A percentile compares a stretch with the other conserved stretches of the same genome.
Evolutionary conservation across 2,888 invertebrate species (phyloP).

Genomic region (Polydrusus cervinus): DNA sequence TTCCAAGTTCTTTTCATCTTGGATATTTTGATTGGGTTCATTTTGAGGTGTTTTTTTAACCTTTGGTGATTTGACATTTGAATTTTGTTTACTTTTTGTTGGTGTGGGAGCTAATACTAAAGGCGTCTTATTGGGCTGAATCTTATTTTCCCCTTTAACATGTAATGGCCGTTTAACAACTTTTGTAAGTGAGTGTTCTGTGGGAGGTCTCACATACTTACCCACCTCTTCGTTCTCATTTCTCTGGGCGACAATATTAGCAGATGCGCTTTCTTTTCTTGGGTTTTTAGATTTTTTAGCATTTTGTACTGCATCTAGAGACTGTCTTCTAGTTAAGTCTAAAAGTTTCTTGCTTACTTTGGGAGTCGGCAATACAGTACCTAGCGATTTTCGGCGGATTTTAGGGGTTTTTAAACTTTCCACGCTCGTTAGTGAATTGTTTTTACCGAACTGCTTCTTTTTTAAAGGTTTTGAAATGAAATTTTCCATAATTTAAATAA

Average conservation of each 20-base stretch:
- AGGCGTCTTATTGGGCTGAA: not conserved
- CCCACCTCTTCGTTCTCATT: not conserved
- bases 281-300: not conserved
- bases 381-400: conserved; percentile 35
- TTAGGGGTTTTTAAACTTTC: conserved; percentile 27
- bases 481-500: not conserved
- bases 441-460: conserved; percentile 16
- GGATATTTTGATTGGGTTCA: not conserved
- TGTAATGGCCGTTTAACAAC: not conserved
- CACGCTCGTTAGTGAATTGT: conserved; percentile 27
- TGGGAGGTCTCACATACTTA: not conserved
- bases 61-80: not conserved
- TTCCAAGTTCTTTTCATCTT: conserved; percentile 4
- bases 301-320: not conserved
- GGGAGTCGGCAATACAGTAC: conserved; percentile 29
- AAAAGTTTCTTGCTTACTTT: not conserved
- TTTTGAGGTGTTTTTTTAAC: not conserved
- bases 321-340: conserved; percentile 22
- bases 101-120: not conserved
- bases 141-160: not conserved
- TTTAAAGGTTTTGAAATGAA: not conserved
- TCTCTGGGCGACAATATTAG: not conserved
- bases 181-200: not conserved
- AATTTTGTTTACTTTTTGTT: not conserved
- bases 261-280: not conserved